Conservation (phyloP, 37 sponge, comb jelly and placozoan genomes). For the Mnemiopsis leidyi region DNA sequence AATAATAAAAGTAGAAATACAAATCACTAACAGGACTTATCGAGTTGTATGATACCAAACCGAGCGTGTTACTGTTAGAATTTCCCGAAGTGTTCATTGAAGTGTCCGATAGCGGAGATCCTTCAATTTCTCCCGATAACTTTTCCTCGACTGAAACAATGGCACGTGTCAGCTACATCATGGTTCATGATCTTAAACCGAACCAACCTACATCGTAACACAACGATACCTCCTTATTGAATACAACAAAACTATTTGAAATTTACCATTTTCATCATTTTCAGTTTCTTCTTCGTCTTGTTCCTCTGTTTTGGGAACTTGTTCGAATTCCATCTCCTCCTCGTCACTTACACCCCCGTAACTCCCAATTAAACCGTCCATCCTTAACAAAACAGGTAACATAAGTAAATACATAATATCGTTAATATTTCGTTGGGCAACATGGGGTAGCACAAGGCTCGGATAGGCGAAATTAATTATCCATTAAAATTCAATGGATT, state of each 20-base stretch:
- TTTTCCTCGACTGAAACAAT: not conserved
- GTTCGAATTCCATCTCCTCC: constrained; percentile 13
- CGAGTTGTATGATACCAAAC: constrained; percentile 13
- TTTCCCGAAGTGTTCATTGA: not conserved
- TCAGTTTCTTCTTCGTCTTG: not conserved
- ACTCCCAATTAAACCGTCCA: constrained; percentile 52
- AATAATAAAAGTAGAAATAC: not conserved
- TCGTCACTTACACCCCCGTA: constrained; percentile 59
- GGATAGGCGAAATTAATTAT: too few species aligned
- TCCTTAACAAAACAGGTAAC: too few species aligned
- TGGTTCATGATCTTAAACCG: too few species aligned
- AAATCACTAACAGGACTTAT: constrained; percentile 9
- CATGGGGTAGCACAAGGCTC: too few species aligned
- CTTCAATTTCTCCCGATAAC: not conserved
- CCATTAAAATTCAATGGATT: too few species aligned
- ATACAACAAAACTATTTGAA: too few species aligned
- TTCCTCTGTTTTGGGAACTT: not conserved
- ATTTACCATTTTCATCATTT: not conserved
- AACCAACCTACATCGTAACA: too few species aligned
- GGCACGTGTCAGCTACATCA: too few species aligned
- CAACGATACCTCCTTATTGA: too few species aligned
- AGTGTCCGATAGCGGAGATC: not conserved
- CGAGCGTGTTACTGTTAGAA: not conserved
- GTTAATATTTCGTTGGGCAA: too few species aligned
- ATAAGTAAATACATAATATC: too few species aligned